Evolutionary conservation across 2,113 vertebrate species (phyloP).

Genomic region (Nerophis ophidion): DNA sequence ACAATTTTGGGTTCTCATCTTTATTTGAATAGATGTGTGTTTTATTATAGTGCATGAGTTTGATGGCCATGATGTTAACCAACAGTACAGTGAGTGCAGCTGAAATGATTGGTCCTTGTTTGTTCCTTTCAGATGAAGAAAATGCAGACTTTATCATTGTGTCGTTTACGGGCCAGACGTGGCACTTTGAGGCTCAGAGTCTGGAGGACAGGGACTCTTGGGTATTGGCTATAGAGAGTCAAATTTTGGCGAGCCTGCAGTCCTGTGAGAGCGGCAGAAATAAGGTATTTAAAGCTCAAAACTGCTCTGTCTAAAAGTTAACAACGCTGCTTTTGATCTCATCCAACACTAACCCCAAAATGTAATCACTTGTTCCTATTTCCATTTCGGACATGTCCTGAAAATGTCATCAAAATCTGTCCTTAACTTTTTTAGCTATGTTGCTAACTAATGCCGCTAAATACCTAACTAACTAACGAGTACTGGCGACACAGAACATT

Average conservation of each 20-base stretch:
- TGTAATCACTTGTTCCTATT: no score
- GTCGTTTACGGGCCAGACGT: slow-evolving; percentile 91
- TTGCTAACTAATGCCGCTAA: no score
- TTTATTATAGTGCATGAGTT: background rate
- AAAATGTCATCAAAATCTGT: no score
- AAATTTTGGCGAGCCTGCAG: slow-evolving; percentile 94
- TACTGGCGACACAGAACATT: no score
- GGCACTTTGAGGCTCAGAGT: slow-evolving; percentile 92
- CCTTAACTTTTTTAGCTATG: no score
- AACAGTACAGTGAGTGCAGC: no score
- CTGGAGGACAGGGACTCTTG: slow-evolving; percentile 91
- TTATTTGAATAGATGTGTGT: slow-evolving; percentile 8
- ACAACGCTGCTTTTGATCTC: no score
- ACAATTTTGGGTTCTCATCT: slow-evolving; percentile 12
- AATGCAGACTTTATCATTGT: slow-evolving; percentile 93
- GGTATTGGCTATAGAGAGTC: slow-evolving; percentile 93
- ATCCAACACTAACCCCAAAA: no score
- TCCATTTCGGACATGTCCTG: no score
- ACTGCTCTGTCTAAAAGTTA: background rate
- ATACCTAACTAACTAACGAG: no score
- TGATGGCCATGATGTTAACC: no score
- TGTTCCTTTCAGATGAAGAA: slow-evolving; percentile 77
- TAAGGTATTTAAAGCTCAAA: slow-evolving; percentile 73
- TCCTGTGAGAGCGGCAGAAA: slow-evolving; percentile 93
- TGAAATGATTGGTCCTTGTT: background rate